phyloP scores from a whole-genome alignment of 2,797 vertebrate species.

The Dipus sagitta region DNA sequence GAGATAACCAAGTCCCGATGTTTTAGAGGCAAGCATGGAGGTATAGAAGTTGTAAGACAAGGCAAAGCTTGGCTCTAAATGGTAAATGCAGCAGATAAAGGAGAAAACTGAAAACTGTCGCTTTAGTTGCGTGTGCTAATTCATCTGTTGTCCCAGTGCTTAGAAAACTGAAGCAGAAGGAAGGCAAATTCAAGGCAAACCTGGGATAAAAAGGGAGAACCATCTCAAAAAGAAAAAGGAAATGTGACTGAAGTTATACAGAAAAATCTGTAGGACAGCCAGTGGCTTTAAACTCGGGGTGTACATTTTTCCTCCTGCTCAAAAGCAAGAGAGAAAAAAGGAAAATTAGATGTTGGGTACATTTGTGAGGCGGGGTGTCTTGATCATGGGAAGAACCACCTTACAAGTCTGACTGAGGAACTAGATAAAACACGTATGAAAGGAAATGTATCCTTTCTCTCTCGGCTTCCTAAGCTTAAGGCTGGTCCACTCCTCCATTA shows the following conservation, averaged over 20 bases:
- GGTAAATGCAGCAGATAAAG: not conserved
- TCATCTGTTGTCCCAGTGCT: not conserved
- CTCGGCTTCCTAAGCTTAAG: not conserved
- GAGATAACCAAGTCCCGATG: not conserved
- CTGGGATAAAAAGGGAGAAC: not conserved
- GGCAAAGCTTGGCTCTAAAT: not conserved
- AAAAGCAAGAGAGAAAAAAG: slow-evolving; percentile 40
- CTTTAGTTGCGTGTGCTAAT: not conserved
- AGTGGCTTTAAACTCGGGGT: slow-evolving; percentile 45
- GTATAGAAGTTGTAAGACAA: not conserved
- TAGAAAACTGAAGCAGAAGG: not conserved
- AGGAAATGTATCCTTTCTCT: not conserved
- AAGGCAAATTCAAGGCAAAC: not conserved
- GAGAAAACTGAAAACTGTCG: not conserved
- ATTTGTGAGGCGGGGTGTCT: not conserved
- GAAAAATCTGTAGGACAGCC: slow-evolving; percentile 10
- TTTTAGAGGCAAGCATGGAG: not conserved
- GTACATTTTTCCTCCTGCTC: not conserved
- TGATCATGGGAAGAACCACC: not conserved
- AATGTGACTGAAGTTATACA: slow-evolving; percentile 9
- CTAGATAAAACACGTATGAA: slow-evolving; percentile 21
- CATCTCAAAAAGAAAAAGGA: not conserved
- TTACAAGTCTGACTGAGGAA: slow-evolving; percentile 22
- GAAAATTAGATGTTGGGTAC: slow-evolving; percentile 37
- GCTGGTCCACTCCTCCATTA: not conserved